Evolutionary conservation across 2,888 invertebrate genomes (phyloP).

Genomic region (Idaea dimidiata): DNA sequence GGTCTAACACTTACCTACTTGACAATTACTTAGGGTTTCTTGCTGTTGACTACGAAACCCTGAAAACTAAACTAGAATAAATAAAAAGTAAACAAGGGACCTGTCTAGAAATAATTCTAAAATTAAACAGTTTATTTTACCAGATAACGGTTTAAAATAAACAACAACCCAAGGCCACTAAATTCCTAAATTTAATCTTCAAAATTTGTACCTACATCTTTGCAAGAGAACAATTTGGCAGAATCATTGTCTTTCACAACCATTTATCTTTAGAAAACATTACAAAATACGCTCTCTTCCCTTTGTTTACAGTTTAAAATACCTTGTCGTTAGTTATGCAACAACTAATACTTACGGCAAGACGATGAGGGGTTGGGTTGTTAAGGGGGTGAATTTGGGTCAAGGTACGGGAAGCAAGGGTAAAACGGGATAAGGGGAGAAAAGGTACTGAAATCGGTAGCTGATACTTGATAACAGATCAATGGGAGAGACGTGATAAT

Average conservation of each 20-base stretch:
- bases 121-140: not conserved
- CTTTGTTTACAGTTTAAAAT: slow-evolving; percentile 27
- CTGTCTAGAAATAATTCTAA: too few relatives aligned
- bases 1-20: too few relatives aligned
- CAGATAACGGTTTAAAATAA: not conserved
- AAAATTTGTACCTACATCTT: not conserved
- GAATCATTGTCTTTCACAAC: not conserved
- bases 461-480: slow-evolving; percentile 28
- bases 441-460: slow-evolving; percentile 11
- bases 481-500: slow-evolving; percentile 32
- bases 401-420: slow-evolving; percentile 49
- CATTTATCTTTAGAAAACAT: not conserved
- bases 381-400: slow-evolving; percentile 45
- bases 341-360: slow-evolving; percentile 36
- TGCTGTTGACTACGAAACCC: too few relatives aligned
- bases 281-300: not conserved
- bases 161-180: not conserved
- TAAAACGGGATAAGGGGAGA: slow-evolving; percentile 38
- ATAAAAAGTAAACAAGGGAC: too few relatives aligned
- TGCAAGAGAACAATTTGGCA: not conserved
- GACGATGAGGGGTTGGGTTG: slow-evolving; percentile 41
- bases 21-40: too few relatives aligned
- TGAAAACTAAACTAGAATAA: too few relatives aligned
- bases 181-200: slow-evolving; percentile 1
- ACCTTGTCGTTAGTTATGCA: slow-evolving; percentile 15